phyloP scores from a whole-genome alignment of 2,797 vertebrate genomes.

The Gymnocypris eckloni region DNA sequence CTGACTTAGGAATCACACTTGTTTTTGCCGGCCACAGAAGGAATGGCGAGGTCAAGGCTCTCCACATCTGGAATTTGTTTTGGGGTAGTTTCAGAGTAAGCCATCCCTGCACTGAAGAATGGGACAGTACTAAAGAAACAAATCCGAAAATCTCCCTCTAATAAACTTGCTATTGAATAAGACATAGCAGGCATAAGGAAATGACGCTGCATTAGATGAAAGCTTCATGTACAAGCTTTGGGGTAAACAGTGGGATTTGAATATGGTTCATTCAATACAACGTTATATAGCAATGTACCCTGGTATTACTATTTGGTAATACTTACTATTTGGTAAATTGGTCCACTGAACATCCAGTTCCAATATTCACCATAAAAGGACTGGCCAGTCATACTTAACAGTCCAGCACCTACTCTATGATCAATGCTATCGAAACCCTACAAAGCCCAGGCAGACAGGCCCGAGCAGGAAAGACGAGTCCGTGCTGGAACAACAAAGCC shows the following conservation, averaged over 20 bases:
- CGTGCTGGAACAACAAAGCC: constrained; percentile 42
- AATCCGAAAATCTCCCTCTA: constrained; percentile 20
- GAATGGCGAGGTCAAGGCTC: constrained; percentile 46
- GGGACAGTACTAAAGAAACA: not conserved
- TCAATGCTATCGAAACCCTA: constrained; percentile 5
- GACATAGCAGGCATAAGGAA: not conserved
- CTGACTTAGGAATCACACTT: constrained; percentile 45
- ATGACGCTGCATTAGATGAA: not conserved
- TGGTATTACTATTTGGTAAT: not conserved
- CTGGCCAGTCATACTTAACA: not conserved
- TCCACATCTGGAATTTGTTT: constrained; percentile 59
- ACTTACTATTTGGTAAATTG: not conserved
- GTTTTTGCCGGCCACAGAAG: constrained; percentile 48
- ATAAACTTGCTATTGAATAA: constrained; percentile 12
- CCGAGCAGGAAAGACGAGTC: constrained; percentile 20
- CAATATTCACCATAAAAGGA: not conserved
- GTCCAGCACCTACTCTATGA: not conserved
- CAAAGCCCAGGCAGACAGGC: constrained; percentile 21
- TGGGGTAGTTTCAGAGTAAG: constrained; percentile 33
- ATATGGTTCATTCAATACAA: not conserved
- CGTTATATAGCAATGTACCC: not conserved
- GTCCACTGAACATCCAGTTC: not conserved
- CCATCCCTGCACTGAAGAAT: constrained; percentile 27
- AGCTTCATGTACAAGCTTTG: constrained; percentile 1
- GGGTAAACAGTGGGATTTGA: constrained; percentile 12